Conservation (phyloP, 1,140 invertebrate species). For the Sweltsa coloradensis region DNA sequence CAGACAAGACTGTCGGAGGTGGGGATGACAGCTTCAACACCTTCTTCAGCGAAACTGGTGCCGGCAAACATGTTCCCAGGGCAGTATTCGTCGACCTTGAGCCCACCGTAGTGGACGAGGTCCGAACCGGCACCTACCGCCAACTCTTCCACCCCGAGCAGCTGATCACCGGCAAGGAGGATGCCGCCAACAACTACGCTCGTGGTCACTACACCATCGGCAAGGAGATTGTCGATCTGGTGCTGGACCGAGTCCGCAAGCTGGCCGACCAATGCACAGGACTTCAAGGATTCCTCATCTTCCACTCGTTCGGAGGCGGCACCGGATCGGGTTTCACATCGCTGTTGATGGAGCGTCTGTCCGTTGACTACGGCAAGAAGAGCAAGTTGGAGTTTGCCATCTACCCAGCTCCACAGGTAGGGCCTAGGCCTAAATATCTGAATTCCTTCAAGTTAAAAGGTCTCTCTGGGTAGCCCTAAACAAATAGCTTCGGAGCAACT, state of each 20-base stretch:
- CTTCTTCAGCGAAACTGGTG: conserved; percentile 69
- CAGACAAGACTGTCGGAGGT: conserved; percentile 51
- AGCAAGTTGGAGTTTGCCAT: conserved; percentile 54
- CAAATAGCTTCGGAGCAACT: too few relatives aligned
- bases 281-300: conserved; percentile 51
- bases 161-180: conserved; percentile 41
- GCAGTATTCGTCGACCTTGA: conserved; percentile 55
- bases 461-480: too few relatives aligned
- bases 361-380: conserved; percentile 54
- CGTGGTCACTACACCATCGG: conserved; percentile 53
- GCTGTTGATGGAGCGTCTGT: conserved; percentile 51
- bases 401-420: conserved; percentile 60
- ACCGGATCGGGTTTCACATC: conserved; percentile 58
- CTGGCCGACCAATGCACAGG: conserved; percentile 28
- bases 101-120: conserved; percentile 55
- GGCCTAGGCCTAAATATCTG: conserved; percentile 30
- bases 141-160: conserved; percentile 48
- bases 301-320: conserved; percentile 66
- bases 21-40: conserved; percentile 69
- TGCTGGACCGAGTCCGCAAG: conserved; percentile 36
- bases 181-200: conserved; percentile 53
- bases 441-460: too few relatives aligned
- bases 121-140: conserved; percentile 41
- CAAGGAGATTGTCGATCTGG: conserved; percentile 43
- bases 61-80: conserved; percentile 57